Base-by-base conservation (phyloP, 2,113 vertebrate genomes). In the Mola mola region DNA sequence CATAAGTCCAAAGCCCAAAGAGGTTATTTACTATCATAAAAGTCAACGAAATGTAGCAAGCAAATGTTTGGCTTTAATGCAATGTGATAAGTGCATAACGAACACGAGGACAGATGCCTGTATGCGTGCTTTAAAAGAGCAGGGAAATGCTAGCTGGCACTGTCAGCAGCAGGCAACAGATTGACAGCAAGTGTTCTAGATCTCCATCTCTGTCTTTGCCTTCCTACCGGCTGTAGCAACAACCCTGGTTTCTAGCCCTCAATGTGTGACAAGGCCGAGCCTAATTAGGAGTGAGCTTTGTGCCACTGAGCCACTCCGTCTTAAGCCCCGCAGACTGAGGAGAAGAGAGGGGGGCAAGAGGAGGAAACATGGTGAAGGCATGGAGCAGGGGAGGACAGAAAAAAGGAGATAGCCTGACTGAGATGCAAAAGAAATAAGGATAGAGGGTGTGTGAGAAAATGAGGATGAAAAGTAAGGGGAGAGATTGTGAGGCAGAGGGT, bases 241-340 rank as follows among this genome's bases (percentile, higher is more conserved):
- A 75, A 63, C 71, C 78, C 80, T 51, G 72, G 13, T 67, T 78
- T 86, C 55, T 72, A 51, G 76, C 72, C 53, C 59, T 75, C 66
- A 57, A 74, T 58, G 74, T 81, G 84, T 80, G 85, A 91, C 86
- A 79, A 81, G 83, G 78, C 83, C 85, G 72, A 67, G 83, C 57
- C 84, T 90, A 88, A 90, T 90, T 88, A 92, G 84, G 79, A 75
- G 66, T 85, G 84, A 86, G 81, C 77, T 76, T 69, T 55, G 64
- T 74, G 72, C 21, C 70, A 86, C 70, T 44, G 72, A 75, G 72
- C 73, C 82, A 62, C 84, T 86, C 76, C 70, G 79, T 84, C 68
- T 86, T 69, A 70, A 69, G 70, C 67, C 73, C 73, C 11, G 55
- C 76, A 78, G 80, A 81, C 68, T 57, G 68, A 69, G 37, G 36